phyloP scores from a whole-genome alignment of 1,140 invertebrate species.

The Macrobrachium nipponense region DNA sequence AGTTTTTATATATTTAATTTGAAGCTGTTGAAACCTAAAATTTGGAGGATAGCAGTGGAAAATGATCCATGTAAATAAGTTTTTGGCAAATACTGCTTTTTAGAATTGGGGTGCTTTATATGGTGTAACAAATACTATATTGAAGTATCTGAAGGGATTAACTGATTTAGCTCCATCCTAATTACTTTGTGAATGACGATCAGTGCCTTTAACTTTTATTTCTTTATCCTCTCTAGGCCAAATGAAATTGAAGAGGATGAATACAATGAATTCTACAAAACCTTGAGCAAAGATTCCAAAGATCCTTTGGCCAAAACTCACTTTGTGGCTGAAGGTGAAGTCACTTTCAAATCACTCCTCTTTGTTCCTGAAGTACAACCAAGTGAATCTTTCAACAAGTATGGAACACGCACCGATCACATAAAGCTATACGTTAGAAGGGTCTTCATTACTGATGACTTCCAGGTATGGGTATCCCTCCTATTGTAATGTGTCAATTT shows the following conservation, averaged over 20 bases:
- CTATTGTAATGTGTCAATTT: neutral
- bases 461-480: constrained; percentile 73
- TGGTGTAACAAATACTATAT: no score
- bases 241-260: constrained; percentile 87
- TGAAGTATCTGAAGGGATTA: no score
- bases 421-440: constrained; percentile 97
- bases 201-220: neutral
- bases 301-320: constrained; percentile 91
- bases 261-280: constrained; percentile 95
- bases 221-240: constrained; percentile 71
- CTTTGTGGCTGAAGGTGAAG: constrained; percentile 98
- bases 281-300: constrained; percentile 90
- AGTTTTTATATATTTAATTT: no score
- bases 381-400: constrained; percentile 93
- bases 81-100: no score
- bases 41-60: no score
- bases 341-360: constrained; percentile 96
- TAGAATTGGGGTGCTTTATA: no score
- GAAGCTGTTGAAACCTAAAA: no score
- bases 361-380: constrained; percentile 92
- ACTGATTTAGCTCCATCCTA: no score
- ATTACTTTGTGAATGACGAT: no score
- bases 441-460: constrained; percentile 99
- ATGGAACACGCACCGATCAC: constrained; percentile 93
- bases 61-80: no score